Conservation (phyloP, 2,888 invertebrate genomes). For the Parelbella ahira region DNA sequence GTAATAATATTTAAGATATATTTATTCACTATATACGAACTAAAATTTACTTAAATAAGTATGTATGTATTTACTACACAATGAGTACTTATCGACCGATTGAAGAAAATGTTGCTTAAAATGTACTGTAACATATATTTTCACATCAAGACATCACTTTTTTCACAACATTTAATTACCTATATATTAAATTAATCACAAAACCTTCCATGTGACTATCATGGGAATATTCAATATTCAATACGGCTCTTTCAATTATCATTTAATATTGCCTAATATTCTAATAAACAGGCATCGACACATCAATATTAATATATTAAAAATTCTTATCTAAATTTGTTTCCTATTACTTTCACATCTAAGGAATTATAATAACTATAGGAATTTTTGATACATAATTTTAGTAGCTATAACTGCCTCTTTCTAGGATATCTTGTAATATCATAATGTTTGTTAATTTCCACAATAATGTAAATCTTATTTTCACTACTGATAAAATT, state of each 20-base stretch:
- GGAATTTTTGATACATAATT: conserved; percentile 16
- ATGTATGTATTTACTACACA: too few species aligned
- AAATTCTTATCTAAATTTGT: not conserved
- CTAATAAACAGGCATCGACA: conserved; percentile 10
- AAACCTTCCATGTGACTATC: conserved; percentile 5
- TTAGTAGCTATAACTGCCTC: conserved; percentile 4
- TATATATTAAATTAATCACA: not conserved
- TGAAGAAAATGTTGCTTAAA: too few species aligned
- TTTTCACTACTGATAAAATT: conserved; percentile 23
- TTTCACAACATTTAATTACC: conserved; percentile 14
- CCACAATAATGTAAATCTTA: conserved; percentile 36
- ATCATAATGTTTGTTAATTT: conserved; percentile 28
- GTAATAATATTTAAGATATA: too few species aligned
- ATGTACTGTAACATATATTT: not conserved
- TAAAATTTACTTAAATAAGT: too few species aligned
- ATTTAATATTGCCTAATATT: conserved; percentile 3
- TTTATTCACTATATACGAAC: too few species aligned
- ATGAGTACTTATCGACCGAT: too few species aligned
- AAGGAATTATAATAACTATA: conserved; percentile 23
- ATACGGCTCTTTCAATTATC: not conserved
- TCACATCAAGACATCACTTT: conserved; percentile 5
- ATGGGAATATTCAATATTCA: conserved; percentile 4
- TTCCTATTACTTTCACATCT: conserved; percentile 12
- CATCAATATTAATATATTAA: conserved; percentile 9
- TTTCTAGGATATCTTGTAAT: too few species aligned